These are phyloP conservation scores for Aphelenchoides avenae DNA, from an alignment of 1,140 invertebrate genomes.

Conservation along the genomic window DNA sequence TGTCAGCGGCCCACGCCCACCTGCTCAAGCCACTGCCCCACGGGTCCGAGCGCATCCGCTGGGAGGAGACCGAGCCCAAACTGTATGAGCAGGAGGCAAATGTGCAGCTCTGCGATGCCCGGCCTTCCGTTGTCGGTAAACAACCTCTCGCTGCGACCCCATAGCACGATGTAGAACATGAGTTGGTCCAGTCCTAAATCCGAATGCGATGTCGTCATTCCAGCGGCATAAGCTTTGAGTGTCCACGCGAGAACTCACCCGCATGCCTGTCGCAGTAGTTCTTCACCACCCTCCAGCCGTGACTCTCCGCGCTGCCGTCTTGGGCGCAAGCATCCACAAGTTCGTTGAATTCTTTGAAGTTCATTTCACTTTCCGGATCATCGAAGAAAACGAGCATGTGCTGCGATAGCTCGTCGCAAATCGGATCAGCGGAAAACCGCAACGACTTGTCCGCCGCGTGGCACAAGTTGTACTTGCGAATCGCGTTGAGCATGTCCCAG, in stretches of 20 bases:
- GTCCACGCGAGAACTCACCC: slow-evolving; percentile 3
- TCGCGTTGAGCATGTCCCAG: slow-evolving; percentile 37
- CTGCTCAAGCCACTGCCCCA: slow-evolving; percentile 27
- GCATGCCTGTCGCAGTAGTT: slow-evolving; percentile 21
- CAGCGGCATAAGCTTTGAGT: neutral
- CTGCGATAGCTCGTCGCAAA: slow-evolving; percentile 25
- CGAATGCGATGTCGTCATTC: too few species aligned
- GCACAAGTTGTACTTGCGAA: slow-evolving; percentile 20
- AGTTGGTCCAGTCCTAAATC: slow-evolving; percentile 31
- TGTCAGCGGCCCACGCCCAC: slow-evolving; percentile 2
- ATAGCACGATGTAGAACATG: slow-evolving; percentile 31
- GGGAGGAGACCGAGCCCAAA: slow-evolving; percentile 35
- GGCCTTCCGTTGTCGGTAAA: slow-evolving; percentile 16
- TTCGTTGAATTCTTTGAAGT: neutral
- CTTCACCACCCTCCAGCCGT: slow-evolving; percentile 4
- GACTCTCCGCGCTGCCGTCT: too few species aligned
- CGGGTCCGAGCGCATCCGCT: slow-evolving; percentile 21
- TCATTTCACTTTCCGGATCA: slow-evolving; percentile 19
- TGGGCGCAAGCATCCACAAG: too few species aligned
- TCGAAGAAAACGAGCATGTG: slow-evolving; percentile 39
- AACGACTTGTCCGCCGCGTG: neutral
- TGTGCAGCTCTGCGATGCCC: slow-evolving; percentile 26
- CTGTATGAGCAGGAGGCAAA: slow-evolving; percentile 31
- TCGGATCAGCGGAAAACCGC: slow-evolving; percentile 45
- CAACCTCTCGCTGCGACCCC: slow-evolving; percentile 20